Conservation (phyloP, 2,797 vertebrate genomes). For the Neosalanx taihuensis region DNA sequence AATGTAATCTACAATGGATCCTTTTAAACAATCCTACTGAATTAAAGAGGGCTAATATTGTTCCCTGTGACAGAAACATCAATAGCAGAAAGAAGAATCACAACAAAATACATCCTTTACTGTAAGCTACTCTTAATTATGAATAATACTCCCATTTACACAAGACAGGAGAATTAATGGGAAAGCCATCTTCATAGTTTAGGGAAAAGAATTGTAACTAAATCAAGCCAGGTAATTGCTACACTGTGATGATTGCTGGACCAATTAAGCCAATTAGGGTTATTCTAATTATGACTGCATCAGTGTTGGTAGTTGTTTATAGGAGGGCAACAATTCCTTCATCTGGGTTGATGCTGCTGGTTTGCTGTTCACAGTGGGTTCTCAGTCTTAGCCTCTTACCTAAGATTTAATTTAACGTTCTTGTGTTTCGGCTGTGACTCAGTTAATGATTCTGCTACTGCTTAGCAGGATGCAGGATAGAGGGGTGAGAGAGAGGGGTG, state of each 20-base stretch:
- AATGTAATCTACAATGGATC: background rate
- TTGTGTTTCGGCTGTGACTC: conserved; percentile 25
- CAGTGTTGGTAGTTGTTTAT: background rate
- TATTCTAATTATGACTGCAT: background rate
- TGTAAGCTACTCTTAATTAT: background rate
- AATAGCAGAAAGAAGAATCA: background rate
- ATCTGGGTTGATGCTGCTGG: conserved; percentile 5
- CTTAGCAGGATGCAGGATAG: conserved; percentile 20
- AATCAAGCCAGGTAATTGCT: conserved; percentile 35
- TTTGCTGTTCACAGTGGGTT: conserved; percentile 29
- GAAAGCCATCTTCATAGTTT: background rate
- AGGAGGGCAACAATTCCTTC: conserved; percentile 10
- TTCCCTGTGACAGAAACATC: background rate
- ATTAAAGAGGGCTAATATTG: background rate
- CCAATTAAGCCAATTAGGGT: conserved; percentile 1
- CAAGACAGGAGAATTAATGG: background rate
- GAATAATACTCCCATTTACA: background rate
- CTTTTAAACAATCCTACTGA: background rate
- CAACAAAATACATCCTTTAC: background rate
- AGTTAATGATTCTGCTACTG: conserved; percentile 20
- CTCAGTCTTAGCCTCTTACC: conserved; percentile 2
- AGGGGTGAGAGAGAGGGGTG: no score
- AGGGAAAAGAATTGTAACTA: conserved; percentile 7
- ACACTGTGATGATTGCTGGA: conserved; percentile 49
- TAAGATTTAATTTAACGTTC: conserved; percentile 42